These are phyloP conservation scores for Rhopalosiphum padi DNA, from an alignment of 1,140 invertebrate species.

Conservation along the genomic window DNA sequence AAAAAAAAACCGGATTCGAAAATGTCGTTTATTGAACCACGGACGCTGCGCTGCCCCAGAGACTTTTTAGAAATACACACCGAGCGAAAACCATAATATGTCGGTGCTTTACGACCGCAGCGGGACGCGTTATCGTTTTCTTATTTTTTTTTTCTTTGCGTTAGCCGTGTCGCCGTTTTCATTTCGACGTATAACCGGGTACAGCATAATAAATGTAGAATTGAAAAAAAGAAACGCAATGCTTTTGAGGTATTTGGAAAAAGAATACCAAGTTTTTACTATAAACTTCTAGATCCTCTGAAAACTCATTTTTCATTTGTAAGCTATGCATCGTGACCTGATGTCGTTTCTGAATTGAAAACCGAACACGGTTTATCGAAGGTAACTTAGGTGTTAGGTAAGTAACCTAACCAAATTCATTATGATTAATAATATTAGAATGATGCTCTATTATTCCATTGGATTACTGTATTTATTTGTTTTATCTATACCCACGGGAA, in stretches of 20 bases:
- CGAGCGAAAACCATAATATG: not conserved
- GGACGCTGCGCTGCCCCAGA: not conserved
- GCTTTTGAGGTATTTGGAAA: not conserved
- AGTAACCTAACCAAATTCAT: not conserved
- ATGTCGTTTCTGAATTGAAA: not conserved
- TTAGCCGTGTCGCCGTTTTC: not conserved
- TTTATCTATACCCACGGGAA: not conserved
- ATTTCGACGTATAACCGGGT: not conserved
- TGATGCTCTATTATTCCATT: not conserved
- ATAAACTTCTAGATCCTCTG: not conserved
- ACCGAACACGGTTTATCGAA: not conserved
- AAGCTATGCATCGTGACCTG: no score
- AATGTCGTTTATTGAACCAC: not conserved
- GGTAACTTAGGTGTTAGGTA: not conserved
- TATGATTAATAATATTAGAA: not conserved
- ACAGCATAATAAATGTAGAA: not conserved
- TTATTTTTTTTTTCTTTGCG: not conserved
- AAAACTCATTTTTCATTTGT: not conserved
- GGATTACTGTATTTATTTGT: not conserved
- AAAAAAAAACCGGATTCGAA: conserved; percentile 39
- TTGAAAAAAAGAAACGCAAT: not conserved
- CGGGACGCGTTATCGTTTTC: not conserved
- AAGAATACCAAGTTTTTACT: not conserved
- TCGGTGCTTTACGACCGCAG: not conserved
- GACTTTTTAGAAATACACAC: not conserved